Evolutionary conservation across 1,140 invertebrate genomes (phyloP), one percentile per base, ranked within the genome.

Genomic region (Spodoptera litura): DNA sequence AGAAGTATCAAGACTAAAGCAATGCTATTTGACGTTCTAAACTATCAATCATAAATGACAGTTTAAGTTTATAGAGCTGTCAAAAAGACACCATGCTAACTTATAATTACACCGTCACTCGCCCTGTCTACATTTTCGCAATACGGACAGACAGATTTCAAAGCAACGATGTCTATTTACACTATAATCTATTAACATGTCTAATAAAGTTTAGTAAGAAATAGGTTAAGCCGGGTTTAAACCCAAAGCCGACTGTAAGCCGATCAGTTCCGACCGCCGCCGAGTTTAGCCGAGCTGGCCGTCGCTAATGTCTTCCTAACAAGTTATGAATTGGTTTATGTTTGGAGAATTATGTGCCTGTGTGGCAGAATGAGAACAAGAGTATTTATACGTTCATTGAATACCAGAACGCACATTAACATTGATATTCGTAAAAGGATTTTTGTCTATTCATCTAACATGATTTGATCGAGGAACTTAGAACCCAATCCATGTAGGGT

Each of bases 171-270:
- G 15, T 66, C 38, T 66, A 25, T 66, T 66, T 66, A 66, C 62
- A 38, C 38, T 20, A 9, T n/a, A 66, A 66, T 66, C 62, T 66
- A 66, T 66, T 66, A 66, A 66, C 62, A 66, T 66, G 62, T 66
- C 62, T 66, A 49, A 66, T 38, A 66, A 66, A 66, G 31, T 64
- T n/a, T 64, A 44, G 3, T 64, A 35, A 38, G 27, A 64, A 62
- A n/a, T 64, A 9, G 61, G 61, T 8, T 64, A 64, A 66, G 62
- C 62, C 9, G 62, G 3, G 38, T 38, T 66, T 49, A 66, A 15
- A 11, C 35, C 38, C 12, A 49, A 66, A 49, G 62, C 38, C 62
- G 62, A 66, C 38, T 10, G 62, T 66, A 66, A 66, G 62, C 62
- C 62, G 62, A 66, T 66, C 62, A 20, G 62, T 66, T 38, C 38